phyloP scores from a whole-genome alignment of 2,797 vertebrate species.

The Oreochromis grahami region DNA sequence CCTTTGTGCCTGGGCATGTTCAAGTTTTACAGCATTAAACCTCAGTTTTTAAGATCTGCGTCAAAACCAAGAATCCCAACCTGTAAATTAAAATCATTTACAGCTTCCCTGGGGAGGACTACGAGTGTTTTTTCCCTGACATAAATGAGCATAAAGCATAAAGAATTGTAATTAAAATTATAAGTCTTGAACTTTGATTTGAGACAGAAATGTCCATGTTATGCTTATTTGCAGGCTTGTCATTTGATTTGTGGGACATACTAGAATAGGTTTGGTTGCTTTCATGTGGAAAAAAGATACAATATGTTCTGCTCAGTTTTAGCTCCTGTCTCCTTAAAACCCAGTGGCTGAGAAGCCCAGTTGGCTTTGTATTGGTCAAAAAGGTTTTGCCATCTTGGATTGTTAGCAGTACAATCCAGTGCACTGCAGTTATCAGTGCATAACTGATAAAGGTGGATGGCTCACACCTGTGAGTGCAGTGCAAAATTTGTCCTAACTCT shows the following conservation, averaged over 20 bases:
- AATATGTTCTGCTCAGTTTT: fast-evolving
- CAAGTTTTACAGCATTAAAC: background rate
- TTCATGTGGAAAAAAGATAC: background rate
- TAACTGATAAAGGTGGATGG: background rate
- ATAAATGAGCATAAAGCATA: background rate
- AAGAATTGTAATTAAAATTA: background rate
- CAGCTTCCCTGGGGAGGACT: background rate
- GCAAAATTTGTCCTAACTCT: background rate
- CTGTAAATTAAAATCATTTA: background rate
- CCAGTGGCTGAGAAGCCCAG: background rate
- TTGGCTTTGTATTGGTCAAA: background rate
- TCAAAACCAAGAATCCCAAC: background rate
- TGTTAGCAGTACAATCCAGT: background rate
- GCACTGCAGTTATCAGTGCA: background rate
- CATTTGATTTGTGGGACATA: background rate
- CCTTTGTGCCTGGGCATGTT: background rate
- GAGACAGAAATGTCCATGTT: background rate
- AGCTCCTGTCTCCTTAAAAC: background rate
- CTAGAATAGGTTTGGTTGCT: background rate
- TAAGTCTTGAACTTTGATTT: background rate
- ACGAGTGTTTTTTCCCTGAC: background rate
- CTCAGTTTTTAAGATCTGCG: background rate
- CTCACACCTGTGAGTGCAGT: background rate
- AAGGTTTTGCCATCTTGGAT: background rate
- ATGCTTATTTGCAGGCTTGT: background rate